Evolutionary conservation across 2,113 vertebrate species (phyloP).

Genomic region (Prionailurus viverrinus): DNA sequence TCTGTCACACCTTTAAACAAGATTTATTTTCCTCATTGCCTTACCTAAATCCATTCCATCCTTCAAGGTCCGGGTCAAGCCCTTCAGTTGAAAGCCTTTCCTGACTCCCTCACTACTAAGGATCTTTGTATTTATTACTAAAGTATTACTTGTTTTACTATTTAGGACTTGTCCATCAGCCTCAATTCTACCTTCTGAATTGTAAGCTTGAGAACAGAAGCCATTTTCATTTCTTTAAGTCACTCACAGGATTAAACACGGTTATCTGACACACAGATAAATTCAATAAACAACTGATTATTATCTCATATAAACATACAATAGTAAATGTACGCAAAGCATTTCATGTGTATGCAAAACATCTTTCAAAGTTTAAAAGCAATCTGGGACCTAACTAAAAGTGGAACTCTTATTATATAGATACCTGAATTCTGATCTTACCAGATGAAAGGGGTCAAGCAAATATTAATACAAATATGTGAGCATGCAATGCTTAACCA

Average conservation of each 20-base stretch:
- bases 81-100: background rate
- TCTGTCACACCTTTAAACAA: constrained; percentile 6
- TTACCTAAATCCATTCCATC: background rate
- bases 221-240: constrained; percentile 29
- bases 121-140: background rate
- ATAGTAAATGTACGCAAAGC: constrained; percentile 29
- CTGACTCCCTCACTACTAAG: background rate
- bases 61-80: background rate
- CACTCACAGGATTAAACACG: background rate
- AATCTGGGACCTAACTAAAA: constrained; percentile 30
- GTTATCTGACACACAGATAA: constrained; percentile 16
- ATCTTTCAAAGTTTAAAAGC: constrained; percentile 17
- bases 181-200: constrained; percentile 26
- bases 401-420: constrained; percentile 9
- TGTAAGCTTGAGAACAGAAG: background rate
- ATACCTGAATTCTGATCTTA: constrained; percentile 53
- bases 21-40: background rate
- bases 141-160: constrained; percentile 44
- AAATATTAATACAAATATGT: constrained; percentile 40
- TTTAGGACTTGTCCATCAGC: background rate
- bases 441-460: constrained; percentile 14
- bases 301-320: background rate
- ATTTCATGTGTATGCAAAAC: constrained; percentile 13
- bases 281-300: constrained; percentile 37
- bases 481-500: background rate